These are phyloP conservation scores for Syngnathus scovelli DNA, from an alignment of 2,113 vertebrate species.

Conservation along the genomic window DNA sequence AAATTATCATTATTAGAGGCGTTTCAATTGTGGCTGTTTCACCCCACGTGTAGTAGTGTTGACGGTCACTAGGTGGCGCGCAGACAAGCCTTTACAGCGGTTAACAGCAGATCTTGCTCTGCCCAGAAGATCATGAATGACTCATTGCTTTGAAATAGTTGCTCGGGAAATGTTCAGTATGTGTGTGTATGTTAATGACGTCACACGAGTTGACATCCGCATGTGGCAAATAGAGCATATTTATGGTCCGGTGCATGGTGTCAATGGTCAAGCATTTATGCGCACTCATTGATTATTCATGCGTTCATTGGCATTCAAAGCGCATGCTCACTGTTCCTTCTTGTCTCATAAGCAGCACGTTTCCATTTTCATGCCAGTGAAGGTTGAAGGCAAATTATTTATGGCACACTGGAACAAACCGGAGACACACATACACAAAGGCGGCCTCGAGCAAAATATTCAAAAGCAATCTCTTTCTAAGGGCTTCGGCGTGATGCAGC, in stretches of 20 bases:
- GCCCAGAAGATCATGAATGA: neutral
- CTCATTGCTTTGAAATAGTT: neutral
- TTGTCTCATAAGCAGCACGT: slow-evolving; percentile 67
- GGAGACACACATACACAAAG: slow-evolving; percentile 1
- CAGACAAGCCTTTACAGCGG: slow-evolving; percentile 41
- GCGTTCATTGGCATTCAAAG: slow-evolving; percentile 68
- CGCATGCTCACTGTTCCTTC: slow-evolving; percentile 58
- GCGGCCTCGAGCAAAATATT: slow-evolving; percentile 53
- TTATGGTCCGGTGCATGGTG: neutral
- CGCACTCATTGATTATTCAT: slow-evolving; percentile 70
- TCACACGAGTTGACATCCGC: neutral
- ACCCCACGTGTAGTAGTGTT: neutral
- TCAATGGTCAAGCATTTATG: slow-evolving; percentile 6
- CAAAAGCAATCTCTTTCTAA: slow-evolving; percentile 57
- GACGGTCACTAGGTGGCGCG: slow-evolving; percentile 55
- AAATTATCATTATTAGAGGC: neutral
- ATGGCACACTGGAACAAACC: slow-evolving; percentile 56
- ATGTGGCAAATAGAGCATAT: neutral
- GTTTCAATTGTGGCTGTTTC: neutral
- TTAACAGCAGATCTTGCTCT: neutral
- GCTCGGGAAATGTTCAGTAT: neutral
- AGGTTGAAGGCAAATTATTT: slow-evolving; percentile 73
- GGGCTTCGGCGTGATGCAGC: slow-evolving; percentile 28
- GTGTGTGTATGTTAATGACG: neutral
- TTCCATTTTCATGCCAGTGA: slow-evolving; percentile 72